phyloP scores from a whole-genome alignment of 37 sponge, comb jelly and placozoan species.

The Lycopodina hypogea region DNA sequence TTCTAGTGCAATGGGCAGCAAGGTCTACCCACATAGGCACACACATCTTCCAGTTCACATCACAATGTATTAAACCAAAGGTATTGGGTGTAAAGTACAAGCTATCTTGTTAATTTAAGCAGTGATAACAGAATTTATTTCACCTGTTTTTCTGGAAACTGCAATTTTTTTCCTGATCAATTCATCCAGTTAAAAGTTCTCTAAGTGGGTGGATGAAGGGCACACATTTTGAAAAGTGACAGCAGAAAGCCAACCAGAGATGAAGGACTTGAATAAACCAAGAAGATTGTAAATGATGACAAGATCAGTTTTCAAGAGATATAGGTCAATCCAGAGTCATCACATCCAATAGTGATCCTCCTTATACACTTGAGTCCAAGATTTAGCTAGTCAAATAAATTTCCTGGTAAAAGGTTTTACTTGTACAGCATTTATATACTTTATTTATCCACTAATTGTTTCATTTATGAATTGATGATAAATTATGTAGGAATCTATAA shows the following conservation, averaged over 20 bases:
- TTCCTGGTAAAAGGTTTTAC: not conserved
- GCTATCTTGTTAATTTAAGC: not conserved
- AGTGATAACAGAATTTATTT: no score
- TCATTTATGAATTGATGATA: slow-evolving; percentile 45
- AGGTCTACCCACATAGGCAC: slow-evolving; percentile 51
- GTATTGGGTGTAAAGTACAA: no score
- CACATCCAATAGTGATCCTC: not conserved
- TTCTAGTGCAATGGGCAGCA: slow-evolving; percentile 28
- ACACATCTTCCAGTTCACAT: slow-evolving; percentile 69
- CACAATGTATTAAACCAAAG: no score
- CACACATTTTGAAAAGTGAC: no score
- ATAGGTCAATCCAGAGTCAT: slow-evolving; percentile 25
- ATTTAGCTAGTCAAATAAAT: not conserved
- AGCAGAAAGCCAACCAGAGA: slow-evolving; percentile 35
- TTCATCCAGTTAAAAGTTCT: no score
- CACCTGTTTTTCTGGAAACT: no score
- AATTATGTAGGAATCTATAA: slow-evolving; percentile 43
- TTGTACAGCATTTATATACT: no score
- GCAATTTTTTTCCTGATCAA: not conserved
- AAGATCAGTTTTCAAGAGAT: slow-evolving; percentile 6
- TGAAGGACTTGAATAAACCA: slow-evolving; percentile 54
- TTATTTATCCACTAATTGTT: no score
- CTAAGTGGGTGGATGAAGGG: no score
- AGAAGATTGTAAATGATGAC: slow-evolving; percentile 49
- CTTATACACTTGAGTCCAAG: not conserved